A percentile compares a stretch with the other conserved stretches of the same genome.
Conservation (phyloP, 64 coral and sea anemone species). For the Montipora sp. region DNA sequence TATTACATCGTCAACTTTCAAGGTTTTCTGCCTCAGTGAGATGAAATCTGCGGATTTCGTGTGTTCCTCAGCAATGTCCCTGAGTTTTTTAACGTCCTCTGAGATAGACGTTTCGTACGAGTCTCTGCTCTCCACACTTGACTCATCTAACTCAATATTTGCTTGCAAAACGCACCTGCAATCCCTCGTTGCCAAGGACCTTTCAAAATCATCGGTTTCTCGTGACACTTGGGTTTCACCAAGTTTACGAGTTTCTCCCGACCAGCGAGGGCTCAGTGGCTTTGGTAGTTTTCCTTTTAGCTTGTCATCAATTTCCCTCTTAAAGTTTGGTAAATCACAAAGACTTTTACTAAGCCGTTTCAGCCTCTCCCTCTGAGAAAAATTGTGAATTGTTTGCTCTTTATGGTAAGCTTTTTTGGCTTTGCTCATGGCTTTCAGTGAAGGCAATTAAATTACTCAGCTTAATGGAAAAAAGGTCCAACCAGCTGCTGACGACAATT, state of each 20-base stretch:
- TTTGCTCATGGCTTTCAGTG: neutral
- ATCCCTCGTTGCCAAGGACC: constrained; percentile 11
- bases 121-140: neutral
- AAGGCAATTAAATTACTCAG: neutral
- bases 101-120: neutral
- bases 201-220: neutral
- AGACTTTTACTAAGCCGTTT: constrained; percentile 34
- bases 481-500: too few relatives aligned
- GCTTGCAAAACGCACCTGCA: neutral
- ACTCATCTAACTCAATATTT: neutral
- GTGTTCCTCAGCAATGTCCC: constrained; percentile 13
- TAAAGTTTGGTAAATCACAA: constrained; percentile 32
- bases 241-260: constrained; percentile 9
- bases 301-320: constrained; percentile 28
- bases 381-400: neutral
- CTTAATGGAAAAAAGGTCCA: neutral
- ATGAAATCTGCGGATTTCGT: neutral
- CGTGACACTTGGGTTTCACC: constrained; percentile 29
- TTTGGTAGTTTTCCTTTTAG: constrained; percentile 30
- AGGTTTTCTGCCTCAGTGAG: neutral
- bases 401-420: neutral
- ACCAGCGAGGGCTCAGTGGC: constrained; percentile 5
- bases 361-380: neutral
- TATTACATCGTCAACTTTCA: constrained; percentile 41
- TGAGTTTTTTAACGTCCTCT: neutral